Evolutionary conservation across 1,140 invertebrate species (phyloP), one percentile per base, ranked within the genome.

Genomic region (Drosophila novamexicana): DNA sequence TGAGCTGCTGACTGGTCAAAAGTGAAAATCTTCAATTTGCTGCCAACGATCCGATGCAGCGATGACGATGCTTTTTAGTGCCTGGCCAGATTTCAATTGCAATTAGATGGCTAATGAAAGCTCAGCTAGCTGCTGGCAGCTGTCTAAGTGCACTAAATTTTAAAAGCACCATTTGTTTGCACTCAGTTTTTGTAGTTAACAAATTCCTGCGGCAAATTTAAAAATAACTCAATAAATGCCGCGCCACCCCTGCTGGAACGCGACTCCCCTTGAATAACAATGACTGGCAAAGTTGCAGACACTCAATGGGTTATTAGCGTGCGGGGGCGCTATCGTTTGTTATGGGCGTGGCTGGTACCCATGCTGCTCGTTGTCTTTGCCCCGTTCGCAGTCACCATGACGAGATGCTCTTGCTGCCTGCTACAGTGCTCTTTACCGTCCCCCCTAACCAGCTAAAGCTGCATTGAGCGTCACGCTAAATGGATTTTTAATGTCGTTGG

Each of bases 401-500:
- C 72, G 79, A 22, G 7, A 22, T 65, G 64, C 79, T 61, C 52
- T 53, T 40, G 40, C 45, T 40, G 32, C 45, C 42, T 39, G 6
- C 50, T 29, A 29, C 4, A 29, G 4, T 63, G 7, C 44, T 7
- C n/a, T 8, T 14, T 1, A 10, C 18, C 34, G n/a, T 50, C 4
- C 22, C 10, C 36, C 7, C 18, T 9, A 40, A 8, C 36, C 40
- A 63, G 74, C 54, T 40, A 64, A 42, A 57, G 52, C 36, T 88
- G 82, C 82, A 86, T 49, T 61, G 61, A 86, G 82, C 79, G 65
- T 57, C 56, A 65, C 76, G 84, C 77, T 90, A 88, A 88, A 88
- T 88, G 84, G 84, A 88, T 88, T 88, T 88, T 88, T 88, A 88
- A 88, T 88, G 84, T 88, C 80, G 84, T 84, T 78, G 77, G 59